Base-by-base conservation (phyloP, 2,888 invertebrate genomes). In the Podotricha telesiphe region DNA sequence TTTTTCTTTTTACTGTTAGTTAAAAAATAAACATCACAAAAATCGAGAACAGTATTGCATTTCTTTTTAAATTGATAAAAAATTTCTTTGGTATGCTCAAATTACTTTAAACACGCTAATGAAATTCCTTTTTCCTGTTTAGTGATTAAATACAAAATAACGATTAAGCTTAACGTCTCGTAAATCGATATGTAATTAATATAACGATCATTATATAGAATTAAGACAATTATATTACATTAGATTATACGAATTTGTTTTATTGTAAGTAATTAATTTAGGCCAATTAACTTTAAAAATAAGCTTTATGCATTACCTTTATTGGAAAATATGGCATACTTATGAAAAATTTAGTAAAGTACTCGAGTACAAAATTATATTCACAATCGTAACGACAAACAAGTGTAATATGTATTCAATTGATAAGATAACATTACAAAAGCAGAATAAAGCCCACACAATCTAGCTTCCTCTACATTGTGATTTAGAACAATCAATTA, bases 351-450 rank as follows among this genome's bases (percentile, higher is more conserved):
- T 19, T 17, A 28, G 28, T 17, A 28, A 22, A 20, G 42, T 2
- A 48, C 34, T 34, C 19, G 15, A 48, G 15, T 34, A 34, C 2
- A 17, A 50, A 51, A 51, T 17, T 51, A 17, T 28, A 48, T 42
- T 45, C 45, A 37, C 62, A 64, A 22, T 20, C 0, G n/a, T n/a
- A 47, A 58, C 45, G 17, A 20, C 11, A 48, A 47, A 56, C 55
- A 20, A 45, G 1, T 45, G 55, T 65, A 47, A 59, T 28, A 50
- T 67, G 42, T 20, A 34, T 19, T 51, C 50, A 0, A 4, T 28
- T n/a, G 67, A 67, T 67, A 67, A 67, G 67, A 67, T 67, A 67
- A 61, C 20, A 10, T 34, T 42, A 48, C 50, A 48, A 45, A 67
- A 50, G 28, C 40, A 59, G n/a, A 59, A 50, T 56, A 37, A n/a